A percentile compares a stretch with the other conserved stretches of the same genome.
Evolutionary conservation across 1,140 invertebrate genomes (phyloP).

Genomic region (Temnothorax nylanderi): DNA sequence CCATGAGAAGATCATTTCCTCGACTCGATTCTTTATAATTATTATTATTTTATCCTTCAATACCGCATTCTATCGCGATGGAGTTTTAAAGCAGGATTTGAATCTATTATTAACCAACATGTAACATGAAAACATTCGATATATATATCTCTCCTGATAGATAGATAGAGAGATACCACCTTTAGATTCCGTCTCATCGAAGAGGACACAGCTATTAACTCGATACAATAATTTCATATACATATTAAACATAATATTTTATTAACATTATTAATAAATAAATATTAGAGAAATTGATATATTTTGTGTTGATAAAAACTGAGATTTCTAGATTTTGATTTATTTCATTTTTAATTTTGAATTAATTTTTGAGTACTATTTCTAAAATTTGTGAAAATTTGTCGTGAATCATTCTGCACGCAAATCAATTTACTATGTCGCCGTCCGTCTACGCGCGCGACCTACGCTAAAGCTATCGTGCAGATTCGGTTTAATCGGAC

Average conservation of each 20-base stretch:
- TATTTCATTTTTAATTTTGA: too few relatives aligned
- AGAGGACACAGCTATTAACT: neutral
- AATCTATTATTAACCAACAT: neutral
- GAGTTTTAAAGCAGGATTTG: neutral
- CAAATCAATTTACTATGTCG: neutral
- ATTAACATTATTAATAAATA: neutral
- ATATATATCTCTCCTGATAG: too few relatives aligned
- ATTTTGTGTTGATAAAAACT: neutral
- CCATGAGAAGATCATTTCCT: neutral
- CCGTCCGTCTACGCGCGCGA: neutral
- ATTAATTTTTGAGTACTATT: too few relatives aligned
- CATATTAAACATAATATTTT: neutral
- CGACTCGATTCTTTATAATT: slow-evolving; percentile 12
- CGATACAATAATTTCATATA: neutral
- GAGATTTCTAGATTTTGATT: neutral
- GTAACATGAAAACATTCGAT: neutral
- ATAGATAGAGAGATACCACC: neutral
- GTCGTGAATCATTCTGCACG: neutral
- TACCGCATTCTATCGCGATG: neutral
- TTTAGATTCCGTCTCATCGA: neutral
- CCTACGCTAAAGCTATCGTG: neutral
- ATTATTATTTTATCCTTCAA: neutral
- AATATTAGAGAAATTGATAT: neutral
- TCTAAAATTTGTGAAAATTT: neutral
- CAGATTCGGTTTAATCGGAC: neutral